Base-by-base conservation (phyloP, 2,113 vertebrate species). In the Entelurus aequoreus region DNA sequence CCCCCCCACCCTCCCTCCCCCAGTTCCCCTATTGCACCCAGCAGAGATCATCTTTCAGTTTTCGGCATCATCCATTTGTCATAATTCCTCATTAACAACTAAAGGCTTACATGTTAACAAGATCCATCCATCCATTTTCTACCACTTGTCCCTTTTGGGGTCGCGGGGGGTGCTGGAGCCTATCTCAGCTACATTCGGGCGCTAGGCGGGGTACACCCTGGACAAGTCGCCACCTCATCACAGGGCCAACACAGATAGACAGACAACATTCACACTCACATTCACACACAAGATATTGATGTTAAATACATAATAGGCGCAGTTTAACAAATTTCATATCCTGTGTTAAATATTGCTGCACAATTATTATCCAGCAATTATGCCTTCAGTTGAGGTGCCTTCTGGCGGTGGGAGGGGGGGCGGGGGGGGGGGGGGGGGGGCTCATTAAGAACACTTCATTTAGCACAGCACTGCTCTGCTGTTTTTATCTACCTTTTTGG, bases 361-460 rank as follows among this genome's bases (percentile, higher is more conserved):
- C 40, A 65, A 63, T 61, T 63, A 21, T 60, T 63, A 21, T 68
- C 65, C 62, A 19, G 72, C 62, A 76, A 63, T 75, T 66, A 62
- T 51, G 40, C 38, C 52, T 65, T 51, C 40, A 53, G 53, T 74
- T 56, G 49, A 53, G 21, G 4, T 8, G 53, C 54, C 62, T 66
- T 68, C 67, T 57, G 62, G 15, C 60, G 19, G 38, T 4, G 37
- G 56, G 72, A 54, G 64, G 58, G 50, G 71, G 56, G 72, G 59
- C 62, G 58, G 50, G 71, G 59, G 72, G 59, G 64, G 58, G 50
- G 71, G 59, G 72, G 59, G 59, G 72, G 59, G 64, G 58, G 50
- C 69, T 75, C 57, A 71, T 74, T 79, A 70, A 16, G 64, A 63
- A 53, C 70, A 76, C 37, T 67, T 77, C 13, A 63, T 82, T 76